Percentiles rank a stretch among this genome's conserved stretches.
phyloP scores from a whole-genome alignment of 1,140 invertebrate genomes.

The Contarinia nasturtii region DNA sequence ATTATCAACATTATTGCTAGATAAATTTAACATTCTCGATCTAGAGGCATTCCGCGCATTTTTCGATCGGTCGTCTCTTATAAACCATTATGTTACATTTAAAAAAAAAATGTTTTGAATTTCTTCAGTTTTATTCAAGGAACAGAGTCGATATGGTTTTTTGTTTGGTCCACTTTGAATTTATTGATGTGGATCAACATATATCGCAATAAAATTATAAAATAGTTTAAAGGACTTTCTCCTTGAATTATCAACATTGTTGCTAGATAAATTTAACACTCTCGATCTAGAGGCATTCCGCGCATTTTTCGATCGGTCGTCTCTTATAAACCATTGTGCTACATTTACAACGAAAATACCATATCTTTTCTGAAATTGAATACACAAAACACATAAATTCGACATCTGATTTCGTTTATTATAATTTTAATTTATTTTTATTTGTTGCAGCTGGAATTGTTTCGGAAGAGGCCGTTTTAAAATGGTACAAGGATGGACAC shows the following conservation, averaged over 20 bases:
- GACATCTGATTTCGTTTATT: too few species aligned
- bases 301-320: not conserved
- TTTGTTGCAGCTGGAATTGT: constrained; percentile 53
- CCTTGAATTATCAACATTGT: too few species aligned
- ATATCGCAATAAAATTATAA: too few species aligned
- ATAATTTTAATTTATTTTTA: constrained; percentile 3
- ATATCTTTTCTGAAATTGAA: not conserved
- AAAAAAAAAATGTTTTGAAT: too few species aligned
- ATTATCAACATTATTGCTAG: too few species aligned
- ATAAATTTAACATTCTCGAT: not conserved
- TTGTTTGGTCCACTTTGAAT: too few species aligned
- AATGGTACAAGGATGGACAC: constrained; percentile 86
- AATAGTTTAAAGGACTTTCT: too few species aligned
- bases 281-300: not conserved
- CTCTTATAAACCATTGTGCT: not conserved
- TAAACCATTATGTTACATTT: constrained; percentile 1
- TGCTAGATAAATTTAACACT: not conserved
- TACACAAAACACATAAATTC: too few species aligned
- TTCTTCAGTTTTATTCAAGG: too few species aligned
- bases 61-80: not conserved
- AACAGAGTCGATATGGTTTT: too few species aligned
- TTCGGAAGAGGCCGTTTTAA: constrained; percentile 78
- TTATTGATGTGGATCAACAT: too few species aligned
- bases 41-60: not conserved
- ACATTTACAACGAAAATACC: not conserved